Conservation (phyloP, 37 sponge, comb jelly and placozoan species). For the Ephydatia muelleri region DNA sequence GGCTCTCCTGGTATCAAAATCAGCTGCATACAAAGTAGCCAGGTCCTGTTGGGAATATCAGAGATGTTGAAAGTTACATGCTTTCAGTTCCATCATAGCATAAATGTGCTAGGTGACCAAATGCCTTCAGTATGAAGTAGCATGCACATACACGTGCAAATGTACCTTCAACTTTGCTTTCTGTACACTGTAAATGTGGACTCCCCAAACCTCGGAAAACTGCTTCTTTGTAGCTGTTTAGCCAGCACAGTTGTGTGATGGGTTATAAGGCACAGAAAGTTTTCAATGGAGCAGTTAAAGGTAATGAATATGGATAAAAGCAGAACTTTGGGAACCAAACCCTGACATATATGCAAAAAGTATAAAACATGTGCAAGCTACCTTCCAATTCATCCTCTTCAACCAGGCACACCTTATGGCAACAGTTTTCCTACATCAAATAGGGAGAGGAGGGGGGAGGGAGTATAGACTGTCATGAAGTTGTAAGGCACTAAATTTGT, state of each 20-base stretch:
- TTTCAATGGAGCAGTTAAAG: background rate
- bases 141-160: too few relatives aligned
- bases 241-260: background rate
- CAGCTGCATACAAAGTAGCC: slow-evolving; percentile 16
- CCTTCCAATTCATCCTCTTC: slow-evolving; percentile 56
- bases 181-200: slow-evolving; percentile 65
- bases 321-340: too few relatives aligned
- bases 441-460: background rate
- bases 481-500: too few relatives aligned
- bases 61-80: background rate
- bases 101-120: too few relatives aligned
- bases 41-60: slow-evolving; percentile 36
- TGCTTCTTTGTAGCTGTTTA: slow-evolving; percentile 34
- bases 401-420: slow-evolving; percentile 33
- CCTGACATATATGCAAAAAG: background rate
- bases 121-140: too few relatives aligned
- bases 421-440: background rate
- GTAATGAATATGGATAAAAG: background rate
- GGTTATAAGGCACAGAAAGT: too few relatives aligned
- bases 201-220: slow-evolving; percentile 26
- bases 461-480: background rate
- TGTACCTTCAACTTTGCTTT: slow-evolving; percentile 39
- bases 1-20: slow-evolving; percentile 21
- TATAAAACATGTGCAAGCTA: background rate
- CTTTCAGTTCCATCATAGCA: too few relatives aligned